Base-by-base conservation (phyloP, 1,140 invertebrate genomes). In the Drosophila suzukii region DNA sequence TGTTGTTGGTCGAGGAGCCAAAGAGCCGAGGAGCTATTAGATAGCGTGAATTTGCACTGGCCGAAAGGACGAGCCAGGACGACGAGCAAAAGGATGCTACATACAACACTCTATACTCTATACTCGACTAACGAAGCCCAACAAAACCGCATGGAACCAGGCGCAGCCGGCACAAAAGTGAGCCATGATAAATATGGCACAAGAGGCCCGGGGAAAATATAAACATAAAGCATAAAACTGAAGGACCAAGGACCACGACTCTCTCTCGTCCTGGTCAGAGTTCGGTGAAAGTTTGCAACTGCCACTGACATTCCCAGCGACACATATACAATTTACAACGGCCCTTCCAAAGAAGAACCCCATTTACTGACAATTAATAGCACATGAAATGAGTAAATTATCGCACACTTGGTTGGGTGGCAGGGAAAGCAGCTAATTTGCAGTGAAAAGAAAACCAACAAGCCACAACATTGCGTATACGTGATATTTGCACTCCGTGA, bases 311-410 rank as follows among this genome's bases (percentile, higher is more conserved):
- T 75, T 75, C 51, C 53, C 38, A 62, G 38, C 39, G 75, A 70
- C 74, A 62, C 46, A 70, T 39, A 68, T 74, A 77, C 53, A 70
- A 61, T 70, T 77, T 67, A 73, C 63, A 54, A 50, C 32, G 24
- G 30, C 38, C 34, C 43, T 54, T 7, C 17, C 17, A 5, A 15
- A 13, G 38, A 39, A 38, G 38, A 43, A 44, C 38, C 39, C 20
- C 73, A 36, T 58, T 53, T 53, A 66, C 53, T 71, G 75, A 83
- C 83, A 88, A 77, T 75, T 88, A 88, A 86, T 86, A 66, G 79
- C 79, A 86, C 83, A 86, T 86, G 83, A 86, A 86, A 86, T 86
- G 83, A 86, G 83, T 86, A 86, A 86, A 80, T 86, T 86, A 86
- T 86, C 75, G 81, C 83, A 74, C 77, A 73, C 66, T 65, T 50